Evolutionary conservation across 1,140 invertebrate species (phyloP).

Genomic region (Cephus cinctus): DNA sequence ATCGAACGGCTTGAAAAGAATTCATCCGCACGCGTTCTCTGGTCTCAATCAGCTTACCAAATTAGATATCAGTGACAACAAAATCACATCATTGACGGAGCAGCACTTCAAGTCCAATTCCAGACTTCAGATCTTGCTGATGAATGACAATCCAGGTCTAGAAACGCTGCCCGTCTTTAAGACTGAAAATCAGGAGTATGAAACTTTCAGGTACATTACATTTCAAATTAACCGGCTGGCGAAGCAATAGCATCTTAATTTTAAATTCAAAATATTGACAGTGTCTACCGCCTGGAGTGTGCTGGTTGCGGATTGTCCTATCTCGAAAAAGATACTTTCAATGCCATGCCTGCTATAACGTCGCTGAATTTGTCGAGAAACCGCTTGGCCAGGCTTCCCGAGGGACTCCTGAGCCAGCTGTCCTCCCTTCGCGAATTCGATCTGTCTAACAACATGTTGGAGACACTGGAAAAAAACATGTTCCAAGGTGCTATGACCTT

Average conservation of each 20-base stretch:
- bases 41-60: slow-evolving; percentile 62
- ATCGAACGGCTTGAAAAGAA: slow-evolving; percentile 64
- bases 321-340: slow-evolving; percentile 62
- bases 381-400: slow-evolving; percentile 34
- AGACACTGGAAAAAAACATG: slow-evolving; percentile 58
- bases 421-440: slow-evolving; percentile 65
- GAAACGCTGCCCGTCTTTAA: slow-evolving; percentile 59
- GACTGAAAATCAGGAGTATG: slow-evolving; percentile 32
- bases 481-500: slow-evolving; percentile 61
- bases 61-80: slow-evolving; percentile 69
- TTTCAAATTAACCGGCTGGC: background rate
- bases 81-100: slow-evolving; percentile 62
- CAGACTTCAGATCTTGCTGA: slow-evolving; percentile 65
- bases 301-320: slow-evolving; percentile 66
- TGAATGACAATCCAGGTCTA: slow-evolving; percentile 66
- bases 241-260: background rate
- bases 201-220: slow-evolving; percentile 35
- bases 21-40: slow-evolving; percentile 66
- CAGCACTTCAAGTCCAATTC: slow-evolving; percentile 66
- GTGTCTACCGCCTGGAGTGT: slow-evolving; percentile 67
- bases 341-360: slow-evolving; percentile 65
- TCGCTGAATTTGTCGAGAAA: slow-evolving; percentile 66
- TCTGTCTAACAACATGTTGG: slow-evolving; percentile 67
- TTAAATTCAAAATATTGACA: slow-evolving; percentile 27
- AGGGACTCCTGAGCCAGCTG: slow-evolving; percentile 53